Percentiles rank a stretch among this genome's conserved stretches.
These are phyloP conservation scores for Danaus chrysippus DNA, from an alignment of 2,888 invertebrate species.

Conservation along the genomic window DNA sequence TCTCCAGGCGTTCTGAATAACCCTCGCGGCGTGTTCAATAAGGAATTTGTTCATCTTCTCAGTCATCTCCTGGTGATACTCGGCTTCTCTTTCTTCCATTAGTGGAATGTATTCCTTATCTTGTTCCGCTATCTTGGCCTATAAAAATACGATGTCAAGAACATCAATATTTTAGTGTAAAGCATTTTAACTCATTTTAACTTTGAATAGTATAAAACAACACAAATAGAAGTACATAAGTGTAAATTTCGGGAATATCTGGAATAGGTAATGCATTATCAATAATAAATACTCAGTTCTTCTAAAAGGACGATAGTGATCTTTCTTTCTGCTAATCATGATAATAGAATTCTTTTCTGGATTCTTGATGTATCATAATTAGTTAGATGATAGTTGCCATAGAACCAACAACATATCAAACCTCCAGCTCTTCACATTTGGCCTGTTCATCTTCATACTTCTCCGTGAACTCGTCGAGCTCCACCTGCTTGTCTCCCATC, in stretches of 20 bases:
- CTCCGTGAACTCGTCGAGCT: constrained; percentile 70
- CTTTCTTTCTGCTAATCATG: no score
- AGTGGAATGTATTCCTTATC: constrained; percentile 73
- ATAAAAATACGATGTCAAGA: neutral
- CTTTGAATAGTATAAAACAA: no score
- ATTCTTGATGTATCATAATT: no score
- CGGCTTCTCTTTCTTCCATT: constrained; percentile 78
- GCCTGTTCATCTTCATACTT: constrained; percentile 71
- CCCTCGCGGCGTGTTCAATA: constrained; percentile 62
- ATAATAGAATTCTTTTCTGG: no score
- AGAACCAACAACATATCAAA: constrained; percentile 30
- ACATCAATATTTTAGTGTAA: neutral
- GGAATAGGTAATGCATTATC: no score
- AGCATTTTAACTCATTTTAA: no score
- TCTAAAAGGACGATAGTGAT: no score
- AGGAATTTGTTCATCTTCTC: constrained; percentile 71
- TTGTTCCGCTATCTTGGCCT: constrained; percentile 74
- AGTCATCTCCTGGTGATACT: constrained; percentile 75
- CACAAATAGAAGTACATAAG: no score
- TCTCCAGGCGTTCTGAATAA: constrained; percentile 66
- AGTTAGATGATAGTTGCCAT: no score
- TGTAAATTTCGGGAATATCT: no score
- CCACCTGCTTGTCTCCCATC: constrained; percentile 77
- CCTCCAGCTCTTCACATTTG: constrained; percentile 68
- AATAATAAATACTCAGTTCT: no score